Conservation (phyloP, 2,113 vertebrate species). For the Macquaria australasica region DNA sequence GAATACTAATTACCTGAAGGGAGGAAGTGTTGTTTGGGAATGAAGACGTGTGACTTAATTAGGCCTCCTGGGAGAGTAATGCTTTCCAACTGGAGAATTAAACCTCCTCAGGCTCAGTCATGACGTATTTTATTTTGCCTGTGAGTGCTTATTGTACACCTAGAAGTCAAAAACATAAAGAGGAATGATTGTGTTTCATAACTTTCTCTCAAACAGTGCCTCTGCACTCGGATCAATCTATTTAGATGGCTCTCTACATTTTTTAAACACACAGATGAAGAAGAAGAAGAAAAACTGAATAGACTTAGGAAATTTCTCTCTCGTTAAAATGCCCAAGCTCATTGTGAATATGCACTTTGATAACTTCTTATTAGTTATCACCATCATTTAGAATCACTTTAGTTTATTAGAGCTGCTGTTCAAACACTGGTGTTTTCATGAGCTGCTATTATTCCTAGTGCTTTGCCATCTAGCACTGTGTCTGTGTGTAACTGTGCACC, state of each 20-base stretch:
- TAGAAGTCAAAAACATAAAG: background rate
- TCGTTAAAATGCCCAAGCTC: background rate
- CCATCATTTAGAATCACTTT: background rate
- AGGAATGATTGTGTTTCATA: background rate
- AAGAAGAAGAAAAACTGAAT: background rate
- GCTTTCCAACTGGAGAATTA: conserved; percentile 51
- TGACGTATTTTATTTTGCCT: conserved; percentile 36
- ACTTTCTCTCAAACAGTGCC: background rate
- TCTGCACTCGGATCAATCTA: background rate
- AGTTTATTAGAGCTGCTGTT: conserved; percentile 9
- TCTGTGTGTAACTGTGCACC: background rate
- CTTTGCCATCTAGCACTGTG: background rate
- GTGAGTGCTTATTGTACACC: background rate
- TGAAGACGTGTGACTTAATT: conserved; percentile 72
- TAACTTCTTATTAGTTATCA: background rate
- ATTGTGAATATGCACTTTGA: background rate
- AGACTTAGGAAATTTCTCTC: background rate
- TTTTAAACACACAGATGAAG: background rate
- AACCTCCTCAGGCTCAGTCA: conserved; percentile 7
- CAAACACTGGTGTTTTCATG: background rate
- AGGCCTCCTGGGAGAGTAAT: conserved; percentile 65
- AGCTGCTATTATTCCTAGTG: background rate
- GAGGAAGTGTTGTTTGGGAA: conserved; percentile 65
- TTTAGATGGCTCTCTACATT: background rate
- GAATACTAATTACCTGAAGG: conserved; percentile 54